phyloP scores from a whole-genome alignment of 2,113 vertebrate genomes.

The Cinclus mexicanus region DNA sequence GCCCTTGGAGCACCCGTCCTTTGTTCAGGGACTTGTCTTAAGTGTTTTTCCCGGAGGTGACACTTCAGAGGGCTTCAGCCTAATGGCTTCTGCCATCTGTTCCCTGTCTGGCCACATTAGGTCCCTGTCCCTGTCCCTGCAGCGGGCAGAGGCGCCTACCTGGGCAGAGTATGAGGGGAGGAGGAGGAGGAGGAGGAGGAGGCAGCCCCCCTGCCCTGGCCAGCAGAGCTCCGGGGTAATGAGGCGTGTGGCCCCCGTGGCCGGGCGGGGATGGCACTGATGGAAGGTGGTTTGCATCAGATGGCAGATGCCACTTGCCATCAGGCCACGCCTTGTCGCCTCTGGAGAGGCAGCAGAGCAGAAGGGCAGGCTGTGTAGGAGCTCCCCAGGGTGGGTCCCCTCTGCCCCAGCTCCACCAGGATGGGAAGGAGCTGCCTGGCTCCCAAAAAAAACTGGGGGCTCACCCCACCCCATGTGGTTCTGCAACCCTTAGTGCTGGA shows the following conservation, averaged over 20 bases:
- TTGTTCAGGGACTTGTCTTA: neutral
- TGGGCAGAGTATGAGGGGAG: neutral
- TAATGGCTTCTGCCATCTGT: constrained; percentile 48
- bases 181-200: neutral
- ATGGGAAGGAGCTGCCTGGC: neutral
- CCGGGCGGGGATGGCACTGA: constrained; percentile 56
- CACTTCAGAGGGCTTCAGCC: neutral
- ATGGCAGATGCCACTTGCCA: constrained; percentile 77
- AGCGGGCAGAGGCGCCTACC: neutral
- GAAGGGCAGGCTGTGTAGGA: constrained; percentile 8
- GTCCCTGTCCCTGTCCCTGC: neutral
- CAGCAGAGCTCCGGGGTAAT: neutral
- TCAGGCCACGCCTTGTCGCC: constrained; percentile 71
- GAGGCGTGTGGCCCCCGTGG: constrained; percentile 51
- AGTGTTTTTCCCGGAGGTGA: constrained; percentile 50
- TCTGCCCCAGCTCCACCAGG: rapidly evolving
- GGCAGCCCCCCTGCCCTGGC: neutral
- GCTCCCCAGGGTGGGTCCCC: neutral
- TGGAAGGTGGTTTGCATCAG: constrained; percentile 79
- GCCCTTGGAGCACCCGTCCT: rapidly evolving
- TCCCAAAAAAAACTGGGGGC: rapidly evolving
- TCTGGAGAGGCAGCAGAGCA: constrained; percentile 68
- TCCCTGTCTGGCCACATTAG: constrained; percentile 31
- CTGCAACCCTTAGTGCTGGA: neutral
- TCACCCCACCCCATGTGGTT: rapidly evolving